Base-by-base conservation (phyloP, 2,888 invertebrate genomes). In the Chrysodeixis includens region DNA sequence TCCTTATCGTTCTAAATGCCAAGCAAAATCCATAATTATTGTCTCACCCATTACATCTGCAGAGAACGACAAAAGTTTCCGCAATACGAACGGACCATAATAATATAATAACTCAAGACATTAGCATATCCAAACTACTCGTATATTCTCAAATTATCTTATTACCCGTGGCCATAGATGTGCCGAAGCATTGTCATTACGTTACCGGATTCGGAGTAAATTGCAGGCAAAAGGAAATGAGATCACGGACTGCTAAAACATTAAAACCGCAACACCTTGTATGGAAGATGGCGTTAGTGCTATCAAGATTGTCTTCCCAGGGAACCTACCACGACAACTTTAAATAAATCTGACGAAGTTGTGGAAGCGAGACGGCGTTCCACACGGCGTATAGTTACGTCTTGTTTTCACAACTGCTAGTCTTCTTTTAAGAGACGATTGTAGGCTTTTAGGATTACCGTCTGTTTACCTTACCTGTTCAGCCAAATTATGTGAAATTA, bases 221-320 rank as follows among this genome's bases (percentile, higher is more conserved):
- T 91, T 88, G 74, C 83, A 70, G 59, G 84, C 92, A 90, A 89
- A 91, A 88, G 87, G 79, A 81, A 87, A 86, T 85, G 87, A 88
- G 90, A 86, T 84, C 86, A 88, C 73, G 79, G 73, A 2, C 4
- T 59, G 66, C 76, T 78, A 66, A 76, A 79, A 57, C 40, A 18
- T 71, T 69, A 66, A 84, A 86, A 91, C 89, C 90, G 69, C 90
- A 88, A 73, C 61, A 57, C 90, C 89, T 89, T 90, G 75, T 90
- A 89, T 62, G 86, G 90, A 75, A 81, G 67, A 88, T 88, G 87
- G 86, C 83, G 79, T 83, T 16, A 20, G 10, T 1, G 35, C 14
- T 67, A 62, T 75, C 66, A 75, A 66, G 68, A 75, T 78, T 63
- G 22, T 66, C 54, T 74, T 71, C 74, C 20, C 58, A 64, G 64